phyloP scores from a whole-genome alignment of 2,797 vertebrate genomes.

The Caiman crocodilus region DNA sequence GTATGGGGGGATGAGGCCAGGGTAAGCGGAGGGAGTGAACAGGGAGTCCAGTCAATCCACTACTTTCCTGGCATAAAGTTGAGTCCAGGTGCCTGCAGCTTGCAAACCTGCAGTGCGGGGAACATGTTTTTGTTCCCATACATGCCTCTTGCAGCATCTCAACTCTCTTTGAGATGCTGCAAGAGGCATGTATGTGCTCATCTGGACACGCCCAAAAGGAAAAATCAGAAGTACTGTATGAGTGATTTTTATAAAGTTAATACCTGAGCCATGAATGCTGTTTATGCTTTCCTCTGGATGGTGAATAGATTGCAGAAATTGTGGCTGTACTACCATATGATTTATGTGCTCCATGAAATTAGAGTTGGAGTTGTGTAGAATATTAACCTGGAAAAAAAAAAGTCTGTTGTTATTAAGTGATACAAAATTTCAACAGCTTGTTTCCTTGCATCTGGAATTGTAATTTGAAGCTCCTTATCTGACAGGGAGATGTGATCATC shows the following conservation, averaged over 20 bases:
- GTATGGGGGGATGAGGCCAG: too few species aligned
- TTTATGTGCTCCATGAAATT: constrained; percentile 85
- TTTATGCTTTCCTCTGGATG: constrained; percentile 82
- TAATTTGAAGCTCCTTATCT: not conserved
- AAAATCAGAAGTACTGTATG: not conserved
- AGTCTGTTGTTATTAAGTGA: not conserved
- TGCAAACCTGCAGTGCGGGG: too few species aligned
- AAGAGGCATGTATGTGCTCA: too few species aligned
- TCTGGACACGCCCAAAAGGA: too few species aligned
- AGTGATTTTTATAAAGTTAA: not conserved
- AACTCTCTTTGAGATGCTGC: too few species aligned
- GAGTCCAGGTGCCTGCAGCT: too few species aligned
- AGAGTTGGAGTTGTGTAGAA: constrained; percentile 88
- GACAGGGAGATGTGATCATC: not conserved
- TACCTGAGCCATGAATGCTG: constrained; percentile 86
- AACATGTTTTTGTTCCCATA: too few species aligned
- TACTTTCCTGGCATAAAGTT: too few species aligned
- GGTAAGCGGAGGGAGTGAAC: too few species aligned
- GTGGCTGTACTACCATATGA: constrained; percentile 88
- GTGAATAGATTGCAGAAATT: constrained; percentile 90
- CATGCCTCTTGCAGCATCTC: too few species aligned
- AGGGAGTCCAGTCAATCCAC: too few species aligned
- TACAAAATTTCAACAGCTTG: not conserved
- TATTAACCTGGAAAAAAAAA: constrained; percentile 84
- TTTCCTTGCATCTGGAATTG: not conserved